Conservation (phyloP, 2,797 vertebrate species). For the Enteromius treurensis region DNA sequence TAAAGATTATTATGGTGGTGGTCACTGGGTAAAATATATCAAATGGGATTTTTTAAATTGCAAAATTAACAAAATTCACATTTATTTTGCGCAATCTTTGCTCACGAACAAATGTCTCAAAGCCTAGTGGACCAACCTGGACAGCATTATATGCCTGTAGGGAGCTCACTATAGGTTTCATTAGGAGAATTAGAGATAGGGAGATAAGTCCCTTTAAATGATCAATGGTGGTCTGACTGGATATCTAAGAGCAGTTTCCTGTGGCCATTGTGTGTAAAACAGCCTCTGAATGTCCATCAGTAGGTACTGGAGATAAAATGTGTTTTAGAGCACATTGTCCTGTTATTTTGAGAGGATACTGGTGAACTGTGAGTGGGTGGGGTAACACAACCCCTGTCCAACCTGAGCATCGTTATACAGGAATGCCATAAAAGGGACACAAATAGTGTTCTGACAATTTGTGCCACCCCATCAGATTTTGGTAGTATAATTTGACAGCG, state of each 20-base stretch:
- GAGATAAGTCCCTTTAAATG: constrained; percentile 20
- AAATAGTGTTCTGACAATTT: not conserved
- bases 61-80: not conserved
- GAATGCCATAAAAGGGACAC: constrained; percentile 17
- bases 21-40: not conserved
- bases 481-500: not conserved
- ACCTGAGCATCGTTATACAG: constrained; percentile 32
- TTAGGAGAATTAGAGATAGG: not conserved
- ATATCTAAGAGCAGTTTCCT: constrained; percentile 42
- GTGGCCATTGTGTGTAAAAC: constrained; percentile 56
- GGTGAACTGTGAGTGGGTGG: not conserved
- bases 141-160: not conserved
- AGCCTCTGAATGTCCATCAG: constrained; percentile 39
- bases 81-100: not conserved
- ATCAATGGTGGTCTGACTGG: constrained; percentile 26
- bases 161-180: constrained; percentile 1
- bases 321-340: constrained; percentile 48
- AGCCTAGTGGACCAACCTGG: not conserved
- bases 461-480: not conserved
- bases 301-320: constrained; percentile 51
- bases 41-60: not conserved
- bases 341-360: constrained; percentile 33
- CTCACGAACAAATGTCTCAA: not conserved
- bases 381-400: constrained; percentile 19
- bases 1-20: not conserved